Conservation (phyloP, 2,113 vertebrate genomes). For the Psittacus erithacus region DNA sequence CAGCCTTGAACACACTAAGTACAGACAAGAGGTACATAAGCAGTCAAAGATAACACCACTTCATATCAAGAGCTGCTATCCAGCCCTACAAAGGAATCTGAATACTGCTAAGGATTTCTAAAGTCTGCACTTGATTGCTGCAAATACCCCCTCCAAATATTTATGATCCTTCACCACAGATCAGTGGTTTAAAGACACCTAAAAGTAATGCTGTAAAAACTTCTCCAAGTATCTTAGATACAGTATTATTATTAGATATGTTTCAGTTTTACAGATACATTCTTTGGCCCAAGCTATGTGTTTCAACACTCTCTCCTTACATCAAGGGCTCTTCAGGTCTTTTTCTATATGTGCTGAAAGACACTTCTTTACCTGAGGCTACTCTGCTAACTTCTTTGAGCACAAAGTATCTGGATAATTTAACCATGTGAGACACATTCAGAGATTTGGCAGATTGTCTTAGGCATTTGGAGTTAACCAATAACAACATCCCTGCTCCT, state of each 20-base stretch:
- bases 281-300: background rate
- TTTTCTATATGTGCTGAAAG: conserved; percentile 57
- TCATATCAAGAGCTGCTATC: conserved; percentile 45
- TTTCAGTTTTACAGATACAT: conserved; percentile 14
- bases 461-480: conserved; percentile 45
- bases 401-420: conserved; percentile 46
- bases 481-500: conserved; percentile 20
- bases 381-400: conserved; percentile 40
- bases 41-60: conserved; percentile 60
- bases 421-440: conserved; percentile 30
- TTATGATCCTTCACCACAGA: conserved; percentile 29
- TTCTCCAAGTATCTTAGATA: background rate
- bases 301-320: conserved; percentile 60
- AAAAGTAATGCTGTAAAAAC: conserved; percentile 2
- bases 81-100: conserved; percentile 56
- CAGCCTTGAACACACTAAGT: conserved; percentile 39
- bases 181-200: conserved; percentile 7
- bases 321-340: conserved; percentile 41
- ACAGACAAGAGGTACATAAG: conserved; percentile 52
- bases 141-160: conserved; percentile 34
- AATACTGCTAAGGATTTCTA: conserved; percentile 29
- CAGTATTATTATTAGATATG: conserved; percentile 30
- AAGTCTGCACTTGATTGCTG: conserved; percentile 51
- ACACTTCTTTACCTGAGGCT: conserved; percentile 63
- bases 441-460: conserved; percentile 58